Conservation (phyloP, 2,113 vertebrate genomes). For the Phycodurus eques region DNA sequence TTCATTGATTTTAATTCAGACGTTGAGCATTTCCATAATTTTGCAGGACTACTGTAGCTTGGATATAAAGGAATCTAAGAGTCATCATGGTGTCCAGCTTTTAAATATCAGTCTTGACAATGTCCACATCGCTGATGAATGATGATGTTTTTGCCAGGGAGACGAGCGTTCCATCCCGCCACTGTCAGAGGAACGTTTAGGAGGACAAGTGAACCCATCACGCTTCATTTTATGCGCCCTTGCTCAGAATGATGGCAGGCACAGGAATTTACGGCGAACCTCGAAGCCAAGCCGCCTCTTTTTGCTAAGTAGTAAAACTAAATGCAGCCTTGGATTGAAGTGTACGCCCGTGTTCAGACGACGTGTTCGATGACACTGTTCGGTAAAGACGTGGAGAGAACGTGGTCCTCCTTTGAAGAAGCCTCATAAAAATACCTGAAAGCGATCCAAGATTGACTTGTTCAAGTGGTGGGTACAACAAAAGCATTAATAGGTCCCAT, state of each 20-base stretch:
- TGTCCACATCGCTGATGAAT: conserved; percentile 51
- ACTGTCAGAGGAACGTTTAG: conserved; percentile 39
- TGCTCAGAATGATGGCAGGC: conserved; percentile 50
- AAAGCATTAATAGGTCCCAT: conserved; percentile 44
- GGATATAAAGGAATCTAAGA: neutral
- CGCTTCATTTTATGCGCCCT: conserved; percentile 40
- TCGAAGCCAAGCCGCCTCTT: conserved; percentile 40
- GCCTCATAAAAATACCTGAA: conserved; percentile 57
- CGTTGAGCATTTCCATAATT: neutral
- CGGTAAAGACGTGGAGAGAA: conserved; percentile 32
- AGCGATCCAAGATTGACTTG: conserved; percentile 39
- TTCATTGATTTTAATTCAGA: too few species aligned
- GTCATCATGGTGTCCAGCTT: neutral
- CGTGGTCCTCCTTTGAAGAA: conserved; percentile 46
- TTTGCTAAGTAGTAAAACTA: conserved; percentile 34
- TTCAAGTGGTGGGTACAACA: conserved; percentile 34
- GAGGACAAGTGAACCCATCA: conserved; percentile 56
- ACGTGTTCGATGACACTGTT: conserved; percentile 41
- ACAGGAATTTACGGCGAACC: conserved; percentile 55
- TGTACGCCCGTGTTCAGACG: conserved; percentile 19
- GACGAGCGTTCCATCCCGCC: conserved; percentile 46
- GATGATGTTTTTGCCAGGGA: conserved; percentile 53
- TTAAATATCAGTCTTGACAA: conserved; percentile 11
- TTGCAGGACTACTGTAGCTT: neutral
- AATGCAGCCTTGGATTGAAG: conserved; percentile 42